Percentiles rank a stretch among this genome's conserved stretches.
Evolutionary conservation across 2,113 vertebrate genomes (phyloP).

Genomic region (Cyanoderma ruficeps): DNA sequence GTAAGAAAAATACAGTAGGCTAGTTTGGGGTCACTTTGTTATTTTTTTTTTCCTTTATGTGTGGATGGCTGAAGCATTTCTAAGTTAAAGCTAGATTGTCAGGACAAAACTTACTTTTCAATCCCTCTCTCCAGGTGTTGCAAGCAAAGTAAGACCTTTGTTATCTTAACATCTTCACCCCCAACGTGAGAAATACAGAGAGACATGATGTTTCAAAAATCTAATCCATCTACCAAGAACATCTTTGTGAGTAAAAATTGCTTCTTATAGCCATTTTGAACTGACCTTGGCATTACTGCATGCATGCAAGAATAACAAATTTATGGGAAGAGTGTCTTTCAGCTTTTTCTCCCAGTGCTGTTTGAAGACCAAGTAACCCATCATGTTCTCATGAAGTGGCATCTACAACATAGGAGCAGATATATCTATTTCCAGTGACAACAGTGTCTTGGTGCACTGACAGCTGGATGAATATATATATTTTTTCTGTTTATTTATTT

Average conservation of each 20-base stretch:
- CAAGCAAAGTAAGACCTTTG: not conserved
- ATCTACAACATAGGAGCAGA: not conserved
- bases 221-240: not conserved
- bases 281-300: not conserved
- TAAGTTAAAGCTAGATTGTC: not conserved
- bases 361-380: not conserved
- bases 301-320: not conserved
- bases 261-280: not conserved
- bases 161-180: not conserved
- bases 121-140: not conserved
- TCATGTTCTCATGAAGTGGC: not conserved
- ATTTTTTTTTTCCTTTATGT: not conserved
- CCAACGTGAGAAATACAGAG: not conserved
- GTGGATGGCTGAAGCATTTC: not conserved
- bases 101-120: not conserved
- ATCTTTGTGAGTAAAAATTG: not conserved
- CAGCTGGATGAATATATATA: not conserved
- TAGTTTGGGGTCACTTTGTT: not conserved
- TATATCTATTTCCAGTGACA: not conserved
- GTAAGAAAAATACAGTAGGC: not conserved
- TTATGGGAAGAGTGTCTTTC: not conserved
- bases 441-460: not conserved
- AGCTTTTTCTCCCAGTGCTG: not conserved
- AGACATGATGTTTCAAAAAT: not conserved
- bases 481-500: not conserved